These are phyloP conservation scores for Ophion ellenae DNA, from an alignment of 2,888 invertebrate genomes.

Conservation along the genomic window DNA sequence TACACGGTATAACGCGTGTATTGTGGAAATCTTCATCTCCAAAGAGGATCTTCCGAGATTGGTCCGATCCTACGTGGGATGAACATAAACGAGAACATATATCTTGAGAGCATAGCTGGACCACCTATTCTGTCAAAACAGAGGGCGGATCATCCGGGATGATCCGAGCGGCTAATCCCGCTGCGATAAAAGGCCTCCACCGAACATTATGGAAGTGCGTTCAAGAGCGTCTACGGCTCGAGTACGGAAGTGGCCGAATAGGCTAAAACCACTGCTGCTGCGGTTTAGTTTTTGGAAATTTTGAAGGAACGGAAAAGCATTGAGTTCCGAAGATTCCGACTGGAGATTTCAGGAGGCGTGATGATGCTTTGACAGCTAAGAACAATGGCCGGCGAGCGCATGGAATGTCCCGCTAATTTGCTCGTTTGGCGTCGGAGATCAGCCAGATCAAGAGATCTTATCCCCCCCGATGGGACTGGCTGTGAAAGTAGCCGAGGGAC, in stretches of 20 bases:
- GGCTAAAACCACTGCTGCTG: not conserved
- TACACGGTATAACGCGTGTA: slow-evolving; percentile 53
- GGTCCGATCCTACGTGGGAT: not conserved
- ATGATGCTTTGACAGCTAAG: slow-evolving; percentile 54
- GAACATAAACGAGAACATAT: slow-evolving; percentile 26
- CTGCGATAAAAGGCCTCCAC: slow-evolving; percentile 57
- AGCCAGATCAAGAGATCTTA: slow-evolving; percentile 55
- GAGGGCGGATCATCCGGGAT: slow-evolving; percentile 77
- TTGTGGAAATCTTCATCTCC: slow-evolving; percentile 28
- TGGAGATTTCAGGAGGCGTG: slow-evolving; percentile 17
- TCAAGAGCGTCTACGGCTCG: slow-evolving; percentile 30
- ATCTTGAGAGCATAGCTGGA: slow-evolving; percentile 21
- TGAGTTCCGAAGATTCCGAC: not conserved
- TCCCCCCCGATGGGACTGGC: slow-evolving; percentile 36
- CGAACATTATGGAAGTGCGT: slow-evolving; percentile 54
- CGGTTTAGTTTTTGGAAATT: slow-evolving; percentile 5
- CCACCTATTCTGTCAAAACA: slow-evolving; percentile 74
- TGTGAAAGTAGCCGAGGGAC: slow-evolving; percentile 14
- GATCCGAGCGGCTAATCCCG: slow-evolving; percentile 73
- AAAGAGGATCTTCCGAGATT: slow-evolving; percentile 31
- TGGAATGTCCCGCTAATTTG: slow-evolving; percentile 64
- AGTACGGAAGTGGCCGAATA: slow-evolving; percentile 19
- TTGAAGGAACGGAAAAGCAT: not conserved
- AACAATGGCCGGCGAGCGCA: slow-evolving; percentile 58
- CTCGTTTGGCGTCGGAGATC: slow-evolving; percentile 60